phyloP scores from a whole-genome alignment of 2,113 vertebrate species.

The Antechinus stuartii region DNA sequence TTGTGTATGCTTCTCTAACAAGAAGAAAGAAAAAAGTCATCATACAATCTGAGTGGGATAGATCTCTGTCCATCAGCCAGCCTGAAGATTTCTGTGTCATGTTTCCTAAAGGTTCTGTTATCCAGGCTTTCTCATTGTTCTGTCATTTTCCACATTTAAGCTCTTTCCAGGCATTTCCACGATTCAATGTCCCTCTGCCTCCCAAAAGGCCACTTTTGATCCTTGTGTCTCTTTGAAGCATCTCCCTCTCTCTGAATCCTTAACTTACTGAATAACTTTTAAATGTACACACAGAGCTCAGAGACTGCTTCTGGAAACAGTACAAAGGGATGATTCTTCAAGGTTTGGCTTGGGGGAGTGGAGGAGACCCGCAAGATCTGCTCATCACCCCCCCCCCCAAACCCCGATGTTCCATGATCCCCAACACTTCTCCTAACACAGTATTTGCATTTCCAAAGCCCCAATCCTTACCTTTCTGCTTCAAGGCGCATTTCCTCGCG shows the following conservation, averaged over 20 bases:
- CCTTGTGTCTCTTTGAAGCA: background rate
- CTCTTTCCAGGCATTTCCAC: slow-evolving; percentile 29
- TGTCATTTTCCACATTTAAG: slow-evolving; percentile 42
- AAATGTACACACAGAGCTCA: background rate
- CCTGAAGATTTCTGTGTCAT: background rate
- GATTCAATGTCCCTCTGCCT: background rate
- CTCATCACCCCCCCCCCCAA: background rate
- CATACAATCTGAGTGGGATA: background rate
- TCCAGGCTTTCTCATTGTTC: background rate
- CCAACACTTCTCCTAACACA: background rate
- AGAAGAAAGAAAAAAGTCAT: slow-evolving; percentile 32
- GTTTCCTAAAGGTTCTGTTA: background rate
- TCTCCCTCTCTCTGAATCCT: slow-evolving; percentile 21
- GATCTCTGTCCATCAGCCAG: slow-evolving; percentile 27
- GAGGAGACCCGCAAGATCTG: background rate
- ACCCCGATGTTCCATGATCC: background rate
- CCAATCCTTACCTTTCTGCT: slow-evolving; percentile 91
- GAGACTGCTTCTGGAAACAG: background rate
- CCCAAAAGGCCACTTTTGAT: background rate
- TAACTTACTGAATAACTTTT: background rate
- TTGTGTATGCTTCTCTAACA: slow-evolving; percentile 16
- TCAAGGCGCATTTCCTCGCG: slow-evolving; percentile 98
- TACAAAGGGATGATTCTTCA: background rate
- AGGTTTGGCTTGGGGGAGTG: background rate
- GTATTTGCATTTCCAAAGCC: background rate